phyloP scores from a whole-genome alignment of 2,888 invertebrate genomes.

The Mythimna ferrago region DNA sequence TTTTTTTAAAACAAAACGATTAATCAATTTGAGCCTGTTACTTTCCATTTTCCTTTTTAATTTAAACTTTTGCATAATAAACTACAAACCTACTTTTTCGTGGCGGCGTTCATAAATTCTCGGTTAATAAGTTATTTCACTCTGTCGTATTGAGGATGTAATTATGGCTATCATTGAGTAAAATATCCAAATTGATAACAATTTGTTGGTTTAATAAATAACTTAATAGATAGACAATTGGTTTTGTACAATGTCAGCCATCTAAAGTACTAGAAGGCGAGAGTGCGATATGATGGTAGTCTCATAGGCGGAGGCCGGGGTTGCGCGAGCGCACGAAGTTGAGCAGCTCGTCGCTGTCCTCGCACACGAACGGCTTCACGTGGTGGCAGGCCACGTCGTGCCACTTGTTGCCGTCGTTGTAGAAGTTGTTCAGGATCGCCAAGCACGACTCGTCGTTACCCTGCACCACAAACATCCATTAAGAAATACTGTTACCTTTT shows the following conservation, averaged over 20 bases:
- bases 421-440: slow-evolving; percentile 97
- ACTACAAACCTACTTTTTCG: slow-evolving; percentile 16
- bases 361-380: slow-evolving; percentile 96
- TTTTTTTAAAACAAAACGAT: not conserved
- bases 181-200: slow-evolving; percentile 62
- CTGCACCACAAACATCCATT: slow-evolving; percentile 77
- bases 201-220: slow-evolving; percentile 82
- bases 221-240: slow-evolving; percentile 85
- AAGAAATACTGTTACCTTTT: not conserved
- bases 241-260: slow-evolving; percentile 89
- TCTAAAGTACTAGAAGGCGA: slow-evolving; percentile 77
- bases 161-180: slow-evolving; percentile 63
- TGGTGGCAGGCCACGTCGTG: slow-evolving; percentile 97
- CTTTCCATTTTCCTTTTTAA: not conserved
- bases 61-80: not conserved
- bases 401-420: slow-evolving; percentile 96
- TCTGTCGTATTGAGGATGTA: slow-evolving; percentile 40
- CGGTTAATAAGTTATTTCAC: slow-evolving; percentile 44
- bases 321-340: slow-evolving; percentile 97
- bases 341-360: slow-evolving; percentile 97
- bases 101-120: not conserved
- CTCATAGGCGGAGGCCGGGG: slow-evolving; percentile 95
- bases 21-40: not conserved
- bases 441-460: slow-evolving; percentile 98
- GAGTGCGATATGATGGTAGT: slow-evolving; percentile 50